Evolutionary conservation across 37 sponge, comb jelly and placozoan species (phyloP).

Genomic region (Aphrocallistes beatrix): DNA sequence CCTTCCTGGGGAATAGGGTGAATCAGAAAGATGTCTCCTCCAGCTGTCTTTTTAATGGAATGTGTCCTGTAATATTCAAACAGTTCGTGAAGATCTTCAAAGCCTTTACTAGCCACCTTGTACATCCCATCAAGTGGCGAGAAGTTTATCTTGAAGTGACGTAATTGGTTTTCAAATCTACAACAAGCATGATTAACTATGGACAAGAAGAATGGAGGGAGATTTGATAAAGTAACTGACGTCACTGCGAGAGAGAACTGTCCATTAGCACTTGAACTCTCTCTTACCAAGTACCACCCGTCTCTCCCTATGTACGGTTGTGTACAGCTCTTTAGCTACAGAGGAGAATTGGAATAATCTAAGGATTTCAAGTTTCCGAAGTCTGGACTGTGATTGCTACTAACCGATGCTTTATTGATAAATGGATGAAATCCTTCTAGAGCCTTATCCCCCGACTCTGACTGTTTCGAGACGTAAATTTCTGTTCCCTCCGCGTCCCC

Average conservation of each 20-base stretch:
- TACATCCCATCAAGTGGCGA: not conserved
- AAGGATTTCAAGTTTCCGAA: not conserved
- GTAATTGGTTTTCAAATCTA: not conserved
- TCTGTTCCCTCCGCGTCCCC: not conserved
- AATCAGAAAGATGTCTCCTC: not conserved
- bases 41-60: not conserved
- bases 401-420: not conserved
- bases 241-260: conserved; percentile 49
- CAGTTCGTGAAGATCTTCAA: not conserved
- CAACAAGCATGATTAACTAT: too few species aligned
- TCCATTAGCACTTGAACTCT: conserved; percentile 38
- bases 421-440: not conserved
- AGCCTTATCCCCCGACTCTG: not conserved
- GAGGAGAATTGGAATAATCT: not conserved
- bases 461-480: not conserved
- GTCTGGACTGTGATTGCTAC: not conserved
- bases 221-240: conserved; percentile 13
- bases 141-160: conserved; percentile 3
- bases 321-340: not conserved
- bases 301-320: conserved; percentile 28
- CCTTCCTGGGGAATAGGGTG: not conserved
- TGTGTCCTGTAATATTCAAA: not conserved
- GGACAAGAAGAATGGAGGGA: not conserved
- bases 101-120: not conserved
- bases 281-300: conserved; percentile 44